Percentiles rank a stretch among this genome's conserved stretches.
These are phyloP conservation scores for Coccyzus lansbergi DNA, from an alignment of 2,797 vertebrate genomes.

Conservation along the genomic window DNA sequence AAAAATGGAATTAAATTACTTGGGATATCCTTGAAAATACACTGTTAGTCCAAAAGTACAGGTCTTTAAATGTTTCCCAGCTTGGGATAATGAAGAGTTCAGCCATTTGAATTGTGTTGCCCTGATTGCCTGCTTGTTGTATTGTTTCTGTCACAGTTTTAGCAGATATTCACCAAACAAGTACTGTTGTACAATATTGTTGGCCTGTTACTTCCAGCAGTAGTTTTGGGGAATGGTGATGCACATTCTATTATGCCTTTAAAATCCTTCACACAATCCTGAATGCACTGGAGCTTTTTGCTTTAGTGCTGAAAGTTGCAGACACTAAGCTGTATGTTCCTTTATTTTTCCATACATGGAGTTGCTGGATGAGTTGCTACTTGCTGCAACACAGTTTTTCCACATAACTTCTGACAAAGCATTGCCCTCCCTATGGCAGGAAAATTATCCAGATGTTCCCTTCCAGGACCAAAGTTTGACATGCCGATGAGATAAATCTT, in stretches of 20 bases:
- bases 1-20: neutral
- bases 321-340: neutral
- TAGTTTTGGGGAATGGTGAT: neutral
- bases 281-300: neutral
- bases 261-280: neutral
- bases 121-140: neutral
- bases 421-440: neutral
- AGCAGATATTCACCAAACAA: neutral
- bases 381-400: neutral
- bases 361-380: neutral
- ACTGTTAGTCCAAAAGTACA: neutral
- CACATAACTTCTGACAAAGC: neutral
- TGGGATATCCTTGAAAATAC: neutral
- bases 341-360: neutral
- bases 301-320: neutral
- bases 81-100: neutral
- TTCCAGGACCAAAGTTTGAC: neutral
- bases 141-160: neutral
- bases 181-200: neutral
- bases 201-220: neutral
- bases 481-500: neutral
- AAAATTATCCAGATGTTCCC: neutral
- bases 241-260: neutral
- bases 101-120: neutral
- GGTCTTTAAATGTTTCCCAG: neutral